Percentiles rank a stretch among this genome's conserved stretches.
These are phyloP conservation scores for Piezodorus guildinii DNA, from an alignment of 1,140 invertebrate genomes.

Conservation along the genomic window DNA sequence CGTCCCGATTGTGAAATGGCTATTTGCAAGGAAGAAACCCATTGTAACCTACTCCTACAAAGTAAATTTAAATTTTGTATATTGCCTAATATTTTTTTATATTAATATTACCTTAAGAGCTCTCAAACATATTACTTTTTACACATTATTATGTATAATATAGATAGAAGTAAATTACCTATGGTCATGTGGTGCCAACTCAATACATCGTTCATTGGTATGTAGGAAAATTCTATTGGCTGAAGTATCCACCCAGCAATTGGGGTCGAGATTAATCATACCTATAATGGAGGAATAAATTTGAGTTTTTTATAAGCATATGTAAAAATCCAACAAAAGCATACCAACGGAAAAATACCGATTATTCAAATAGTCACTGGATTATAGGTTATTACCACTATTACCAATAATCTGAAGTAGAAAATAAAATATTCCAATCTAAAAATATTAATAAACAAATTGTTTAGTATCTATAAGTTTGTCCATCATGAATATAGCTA, in stretches of 20 bases:
- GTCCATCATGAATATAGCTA: too few species aligned
- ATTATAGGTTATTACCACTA: too few species aligned
- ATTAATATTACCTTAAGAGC: too few species aligned
- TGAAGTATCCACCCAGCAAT: conserved; percentile 29
- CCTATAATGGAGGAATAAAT: conserved; percentile 3
- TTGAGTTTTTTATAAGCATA: neutral
- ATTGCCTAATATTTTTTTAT: too few species aligned
- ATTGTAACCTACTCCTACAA: conserved; percentile 49
- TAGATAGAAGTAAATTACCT: conserved; percentile 32
- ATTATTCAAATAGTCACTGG: too few species aligned
- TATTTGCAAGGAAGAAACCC: conserved; percentile 54
- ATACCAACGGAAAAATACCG: too few species aligned
- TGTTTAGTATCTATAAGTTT: too few species aligned
- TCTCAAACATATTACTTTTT: too few species aligned
- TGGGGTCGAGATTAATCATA: conserved; percentile 26
- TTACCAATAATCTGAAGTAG: too few species aligned
- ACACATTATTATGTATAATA: too few species aligned
- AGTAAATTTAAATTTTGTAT: neutral
- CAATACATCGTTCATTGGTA: conserved; percentile 52
- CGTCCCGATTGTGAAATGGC: conserved; percentile 53
- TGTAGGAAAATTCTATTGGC: conserved; percentile 41
- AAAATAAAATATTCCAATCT: too few species aligned
- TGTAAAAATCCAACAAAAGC: neutral
- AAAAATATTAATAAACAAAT: too few species aligned
- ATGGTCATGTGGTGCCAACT: conserved; percentile 54